phyloP scores from a whole-genome alignment of 2,888 invertebrate genomes.

The Drosophila seclusa region DNA sequence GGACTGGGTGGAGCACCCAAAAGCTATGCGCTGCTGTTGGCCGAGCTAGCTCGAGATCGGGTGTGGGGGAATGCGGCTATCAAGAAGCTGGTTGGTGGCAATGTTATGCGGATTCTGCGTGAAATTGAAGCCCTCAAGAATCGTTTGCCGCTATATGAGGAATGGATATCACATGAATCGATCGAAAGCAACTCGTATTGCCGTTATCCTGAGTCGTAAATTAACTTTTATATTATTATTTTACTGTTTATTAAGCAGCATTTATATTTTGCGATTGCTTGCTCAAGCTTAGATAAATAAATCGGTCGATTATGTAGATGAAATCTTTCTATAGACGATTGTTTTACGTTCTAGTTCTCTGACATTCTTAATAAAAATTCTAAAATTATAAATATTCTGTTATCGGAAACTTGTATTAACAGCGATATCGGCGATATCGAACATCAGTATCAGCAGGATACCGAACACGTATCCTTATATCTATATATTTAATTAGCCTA shows the following conservation, averaged over 20 bases:
- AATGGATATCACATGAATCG: slow-evolving; percentile 86
- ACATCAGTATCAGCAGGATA: not conserved
- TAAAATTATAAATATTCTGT: not conserved
- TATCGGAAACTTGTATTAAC: not conserved
- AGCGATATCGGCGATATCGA: not conserved
- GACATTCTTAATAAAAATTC: not conserved
- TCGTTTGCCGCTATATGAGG: slow-evolving; percentile 86
- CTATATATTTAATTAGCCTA: not conserved
- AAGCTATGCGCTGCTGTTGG: slow-evolving; percentile 87
- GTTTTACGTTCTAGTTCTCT: not conserved
- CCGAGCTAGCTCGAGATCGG: slow-evolving; percentile 87
- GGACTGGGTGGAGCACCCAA: slow-evolving; percentile 87
- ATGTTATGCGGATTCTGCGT: slow-evolving; percentile 86
- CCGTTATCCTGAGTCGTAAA: slow-evolving; percentile 85
- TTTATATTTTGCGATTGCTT: slow-evolving; percentile 19
- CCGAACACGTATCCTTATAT: not conserved
- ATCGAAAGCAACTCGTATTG: slow-evolving; percentile 87
- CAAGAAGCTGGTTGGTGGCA: slow-evolving; percentile 87
- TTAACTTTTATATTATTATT: not conserved
- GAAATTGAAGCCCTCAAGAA: slow-evolving; percentile 85
- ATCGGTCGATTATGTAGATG: slow-evolving; percentile 30
- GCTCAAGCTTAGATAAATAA: slow-evolving; percentile 39
- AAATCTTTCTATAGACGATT: not conserved
- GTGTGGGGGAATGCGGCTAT: slow-evolving; percentile 87
- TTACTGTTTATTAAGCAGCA: not conserved